These are phyloP conservation scores for Stegostoma tigrinum DNA, from an alignment of 2,113 vertebrate genomes.

Conservation along the genomic window DNA sequence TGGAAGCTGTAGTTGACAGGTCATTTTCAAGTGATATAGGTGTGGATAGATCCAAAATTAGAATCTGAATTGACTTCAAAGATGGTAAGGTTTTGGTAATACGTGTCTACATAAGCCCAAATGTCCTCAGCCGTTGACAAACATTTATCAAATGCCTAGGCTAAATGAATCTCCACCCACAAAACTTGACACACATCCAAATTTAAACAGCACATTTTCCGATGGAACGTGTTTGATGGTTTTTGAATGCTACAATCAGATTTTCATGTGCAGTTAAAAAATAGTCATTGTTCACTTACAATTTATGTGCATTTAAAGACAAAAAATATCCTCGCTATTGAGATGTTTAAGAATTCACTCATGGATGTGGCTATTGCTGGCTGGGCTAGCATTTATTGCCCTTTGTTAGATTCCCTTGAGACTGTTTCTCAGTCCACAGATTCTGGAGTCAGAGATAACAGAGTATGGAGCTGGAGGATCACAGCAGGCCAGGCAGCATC, in stretches of 20 bases:
- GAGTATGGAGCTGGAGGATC: too few species aligned
- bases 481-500: too few species aligned
- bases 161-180: not conserved
- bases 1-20: not conserved
- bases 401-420: too few species aligned
- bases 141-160: not conserved
- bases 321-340: too few species aligned
- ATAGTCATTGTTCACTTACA: too few species aligned
- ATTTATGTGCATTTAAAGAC: too few species aligned
- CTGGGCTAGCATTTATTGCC: too few species aligned
- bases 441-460: too few species aligned
- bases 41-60: not conserved
- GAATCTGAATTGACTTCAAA: not conserved
- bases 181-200: not conserved
- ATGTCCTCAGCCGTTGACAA: not conserved
- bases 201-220: not conserved
- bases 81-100: not conserved
- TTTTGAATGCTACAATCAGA: not conserved
- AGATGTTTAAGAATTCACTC: too few species aligned
- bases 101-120: not conserved
- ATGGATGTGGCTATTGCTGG: too few species aligned
- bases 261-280: too few species aligned
- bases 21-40: not conserved
- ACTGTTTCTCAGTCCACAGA: too few species aligned
- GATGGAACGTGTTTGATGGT: not conserved